Percentiles rank a stretch among this genome's conserved stretches.
phyloP scores from a whole-genome alignment of 2,888 invertebrate genomes.

The Cordilura impudica region DNA sequence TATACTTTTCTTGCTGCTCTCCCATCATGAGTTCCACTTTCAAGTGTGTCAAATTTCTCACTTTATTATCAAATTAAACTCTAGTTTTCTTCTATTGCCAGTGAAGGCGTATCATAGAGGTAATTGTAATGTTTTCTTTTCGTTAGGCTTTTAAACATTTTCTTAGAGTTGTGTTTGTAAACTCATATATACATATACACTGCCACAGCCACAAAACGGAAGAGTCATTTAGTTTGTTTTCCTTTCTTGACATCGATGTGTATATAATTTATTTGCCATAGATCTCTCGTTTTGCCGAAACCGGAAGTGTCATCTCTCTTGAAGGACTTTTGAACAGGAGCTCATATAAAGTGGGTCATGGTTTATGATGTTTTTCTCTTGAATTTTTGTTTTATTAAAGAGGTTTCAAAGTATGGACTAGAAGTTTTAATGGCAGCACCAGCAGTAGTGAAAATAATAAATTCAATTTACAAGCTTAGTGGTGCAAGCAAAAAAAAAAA shows the following conservation, averaged over 20 bases:
- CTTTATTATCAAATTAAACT: neutral
- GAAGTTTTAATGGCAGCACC: neutral
- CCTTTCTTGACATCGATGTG: neutral
- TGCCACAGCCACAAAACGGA: neutral
- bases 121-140: too few species aligned
- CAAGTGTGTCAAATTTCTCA: conserved; percentile 63
- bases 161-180: neutral
- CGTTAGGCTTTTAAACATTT: neutral
- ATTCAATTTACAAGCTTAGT: conserved; percentile 33
- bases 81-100: neutral
- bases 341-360: conserved; percentile 47
- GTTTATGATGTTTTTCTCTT: neutral
- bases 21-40: conserved; percentile 64
- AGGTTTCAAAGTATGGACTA: neutral
- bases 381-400: neutral
- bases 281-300: conserved; percentile 52
- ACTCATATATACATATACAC: neutral
- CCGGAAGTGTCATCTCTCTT: conserved; percentile 66
- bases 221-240: conserved; percentile 12
- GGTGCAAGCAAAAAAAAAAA: neutral
- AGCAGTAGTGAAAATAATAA: conserved; percentile 16
- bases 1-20: conserved; percentile 26
- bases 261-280: conserved; percentile 42
- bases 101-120: conserved; percentile 3
- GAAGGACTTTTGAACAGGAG: conserved; percentile 66